Percentiles rank a stretch among this genome's conserved stretches.
phyloP scores from a whole-genome alignment of 2,888 invertebrate genomes.

The Bugulina stolonifera region DNA sequence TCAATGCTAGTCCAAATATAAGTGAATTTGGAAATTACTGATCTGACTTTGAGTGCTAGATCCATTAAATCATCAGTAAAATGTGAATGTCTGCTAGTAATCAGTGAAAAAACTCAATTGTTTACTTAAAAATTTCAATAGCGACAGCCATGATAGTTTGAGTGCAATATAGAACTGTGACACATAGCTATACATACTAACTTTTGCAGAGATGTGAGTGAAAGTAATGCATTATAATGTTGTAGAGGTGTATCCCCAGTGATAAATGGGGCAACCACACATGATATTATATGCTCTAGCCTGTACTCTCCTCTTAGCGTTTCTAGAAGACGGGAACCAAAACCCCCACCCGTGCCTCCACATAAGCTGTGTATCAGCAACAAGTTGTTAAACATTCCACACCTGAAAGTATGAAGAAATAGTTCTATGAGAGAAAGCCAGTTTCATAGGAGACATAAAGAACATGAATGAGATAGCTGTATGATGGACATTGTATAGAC shows the following conservation, averaged over 20 bases:
- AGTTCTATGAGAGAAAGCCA: not conserved
- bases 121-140: too few species aligned
- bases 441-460: too few species aligned
- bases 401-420: conserved; percentile 34
- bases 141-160: too few species aligned
- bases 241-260: conserved; percentile 51
- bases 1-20: too few species aligned
- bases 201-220: conserved; percentile 43
- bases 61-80: too few species aligned
- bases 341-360: conserved; percentile 52
- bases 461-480: not conserved
- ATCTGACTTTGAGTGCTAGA: too few species aligned
- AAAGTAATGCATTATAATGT: conserved; percentile 46
- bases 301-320: conserved; percentile 42
- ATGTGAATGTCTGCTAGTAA: too few species aligned
- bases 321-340: conserved; percentile 46
- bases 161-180: too few species aligned
- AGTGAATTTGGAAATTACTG: too few species aligned
- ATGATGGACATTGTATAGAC: too few species aligned
- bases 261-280: conserved; percentile 43
- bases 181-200: conserved; percentile 29
- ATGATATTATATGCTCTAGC: conserved; percentile 41
- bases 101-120: too few species aligned
- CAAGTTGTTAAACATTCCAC: conserved; percentile 43
- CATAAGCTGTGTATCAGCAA: conserved; percentile 47